Percentiles rank a stretch among this genome's conserved stretches.
phyloP scores from a whole-genome alignment of 2,797 vertebrate genomes.

The Ispidina picta region DNA sequence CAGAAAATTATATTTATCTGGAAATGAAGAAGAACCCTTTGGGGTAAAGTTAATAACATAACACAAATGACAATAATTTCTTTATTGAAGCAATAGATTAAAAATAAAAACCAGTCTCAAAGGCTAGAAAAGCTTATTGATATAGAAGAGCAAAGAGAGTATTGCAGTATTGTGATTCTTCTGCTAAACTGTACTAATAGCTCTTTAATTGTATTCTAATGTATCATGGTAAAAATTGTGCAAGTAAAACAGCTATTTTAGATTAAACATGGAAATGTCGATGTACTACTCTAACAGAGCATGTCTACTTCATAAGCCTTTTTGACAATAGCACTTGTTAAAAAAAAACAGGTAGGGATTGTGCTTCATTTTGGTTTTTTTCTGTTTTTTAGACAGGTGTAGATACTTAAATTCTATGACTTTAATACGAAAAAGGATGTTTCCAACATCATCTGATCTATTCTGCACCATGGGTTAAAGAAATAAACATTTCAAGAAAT shows the following conservation, averaged over 20 bases:
- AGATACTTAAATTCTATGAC: background rate
- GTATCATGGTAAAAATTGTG: background rate
- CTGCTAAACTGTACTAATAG: background rate
- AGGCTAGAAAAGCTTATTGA: background rate
- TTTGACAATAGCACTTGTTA: background rate
- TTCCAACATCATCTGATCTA: background rate
- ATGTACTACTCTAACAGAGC: background rate
- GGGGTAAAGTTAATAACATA: background rate
- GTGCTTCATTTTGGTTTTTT: background rate
- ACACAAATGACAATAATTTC: background rate
- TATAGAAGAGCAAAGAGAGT: background rate
- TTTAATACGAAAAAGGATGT: fast-evolving
- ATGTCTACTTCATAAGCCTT: background rate
- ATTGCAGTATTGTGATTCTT: background rate
- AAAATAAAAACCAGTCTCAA: background rate
- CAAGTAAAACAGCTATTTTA: background rate
- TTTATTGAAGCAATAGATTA: background rate
- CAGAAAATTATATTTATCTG: background rate
- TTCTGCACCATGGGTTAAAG: background rate
- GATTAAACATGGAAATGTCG: background rate
- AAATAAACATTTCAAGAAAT: background rate
- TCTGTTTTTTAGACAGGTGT: background rate
- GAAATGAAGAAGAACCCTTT: background rate
- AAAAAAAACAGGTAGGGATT: background rate
- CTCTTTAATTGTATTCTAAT: background rate